phyloP scores from a whole-genome alignment of 2,113 vertebrate genomes.

The Taurulus bubalis region DNA sequence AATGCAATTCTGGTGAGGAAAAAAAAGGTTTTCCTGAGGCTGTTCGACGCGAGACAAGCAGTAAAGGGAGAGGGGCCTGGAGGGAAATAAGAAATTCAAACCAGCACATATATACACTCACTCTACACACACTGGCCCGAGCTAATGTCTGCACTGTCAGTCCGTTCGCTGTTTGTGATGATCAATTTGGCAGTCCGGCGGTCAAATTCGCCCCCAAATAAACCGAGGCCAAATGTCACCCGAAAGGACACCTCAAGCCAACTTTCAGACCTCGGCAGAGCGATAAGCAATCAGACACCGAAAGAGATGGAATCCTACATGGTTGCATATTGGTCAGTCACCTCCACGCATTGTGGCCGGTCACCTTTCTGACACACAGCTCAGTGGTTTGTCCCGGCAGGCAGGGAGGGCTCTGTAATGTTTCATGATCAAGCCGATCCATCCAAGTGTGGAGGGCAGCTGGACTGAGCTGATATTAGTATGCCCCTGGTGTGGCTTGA shows the following conservation, averaged over 20 bases:
- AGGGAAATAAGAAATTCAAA: constrained; percentile 19
- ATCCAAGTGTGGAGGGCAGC: constrained; percentile 62
- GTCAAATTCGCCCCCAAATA: neutral
- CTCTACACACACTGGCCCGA: neutral
- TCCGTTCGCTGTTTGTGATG: neutral
- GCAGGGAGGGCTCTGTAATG: constrained; percentile 63
- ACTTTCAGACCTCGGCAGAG: neutral
- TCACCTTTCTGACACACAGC: constrained; percentile 45
- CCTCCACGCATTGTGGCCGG: constrained; percentile 20
- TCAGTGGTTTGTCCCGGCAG: constrained; percentile 44
- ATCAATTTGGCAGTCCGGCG: neutral
- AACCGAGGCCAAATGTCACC: constrained; percentile 3
- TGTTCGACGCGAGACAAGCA: constrained; percentile 2
- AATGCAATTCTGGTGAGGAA: neutral
- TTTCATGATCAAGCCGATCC: constrained; percentile 69
- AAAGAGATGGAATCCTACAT: constrained; percentile 17
- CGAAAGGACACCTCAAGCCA: neutral
- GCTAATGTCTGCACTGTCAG: neutral
- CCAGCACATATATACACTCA: neutral
- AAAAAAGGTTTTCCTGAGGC: neutral
- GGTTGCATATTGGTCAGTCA: constrained; percentile 25
- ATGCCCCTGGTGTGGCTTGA: constrained; percentile 63
- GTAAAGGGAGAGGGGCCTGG: neutral
- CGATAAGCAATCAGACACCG: constrained; percentile 40
- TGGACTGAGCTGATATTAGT: constrained; percentile 72